These are phyloP conservation scores for Hippoglossus stenolepis DNA, from an alignment of 2,113 vertebrate genomes.

Conservation along the genomic window DNA sequence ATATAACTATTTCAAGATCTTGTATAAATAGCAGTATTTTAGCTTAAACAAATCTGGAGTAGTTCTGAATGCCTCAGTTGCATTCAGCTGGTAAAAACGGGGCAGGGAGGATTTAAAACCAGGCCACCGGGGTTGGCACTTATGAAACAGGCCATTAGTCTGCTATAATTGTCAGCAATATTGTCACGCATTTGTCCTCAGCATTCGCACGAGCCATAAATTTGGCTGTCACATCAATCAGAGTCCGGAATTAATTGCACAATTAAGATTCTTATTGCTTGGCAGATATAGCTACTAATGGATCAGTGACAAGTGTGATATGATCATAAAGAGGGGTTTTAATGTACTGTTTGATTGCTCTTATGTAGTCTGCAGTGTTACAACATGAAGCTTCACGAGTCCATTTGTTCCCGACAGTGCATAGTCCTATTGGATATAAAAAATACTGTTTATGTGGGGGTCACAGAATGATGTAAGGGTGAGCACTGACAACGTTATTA, in stretches of 20 bases:
- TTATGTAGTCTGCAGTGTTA: slow-evolving; percentile 68
- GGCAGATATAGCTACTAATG: slow-evolving; percentile 84
- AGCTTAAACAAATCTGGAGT: slow-evolving; percentile 15
- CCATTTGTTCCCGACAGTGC: slow-evolving; percentile 60
- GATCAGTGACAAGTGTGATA: slow-evolving; percentile 83
- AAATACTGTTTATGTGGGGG: slow-evolving; percentile 29
- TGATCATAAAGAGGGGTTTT: slow-evolving; percentile 83
- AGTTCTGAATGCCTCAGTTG: slow-evolving; percentile 35
- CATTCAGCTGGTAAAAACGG: slow-evolving; percentile 35
- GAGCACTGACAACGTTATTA: slow-evolving; percentile 9
- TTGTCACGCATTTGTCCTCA: slow-evolving; percentile 67
- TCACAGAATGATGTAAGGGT: slow-evolving; percentile 41
- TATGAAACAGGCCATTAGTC: slow-evolving; percentile 68
- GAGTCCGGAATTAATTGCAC: slow-evolving; percentile 81
- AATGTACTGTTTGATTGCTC: slow-evolving; percentile 86
- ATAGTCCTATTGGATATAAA: slow-evolving; percentile 20
- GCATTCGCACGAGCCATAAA: slow-evolving; percentile 70
- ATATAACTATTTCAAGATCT: slow-evolving; percentile 3
- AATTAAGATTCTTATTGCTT: slow-evolving; percentile 84
- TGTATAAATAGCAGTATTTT: slow-evolving; percentile 7
- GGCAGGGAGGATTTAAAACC: slow-evolving; percentile 37
- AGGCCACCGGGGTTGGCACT: slow-evolving; percentile 51
- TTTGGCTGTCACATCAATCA: slow-evolving; percentile 81
- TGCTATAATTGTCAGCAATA: slow-evolving; percentile 72
- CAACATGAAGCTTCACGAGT: slow-evolving; percentile 54